Evolutionary conservation across 2,888 invertebrate genomes (phyloP).

Genomic region (Thelaira solivaga): DNA sequence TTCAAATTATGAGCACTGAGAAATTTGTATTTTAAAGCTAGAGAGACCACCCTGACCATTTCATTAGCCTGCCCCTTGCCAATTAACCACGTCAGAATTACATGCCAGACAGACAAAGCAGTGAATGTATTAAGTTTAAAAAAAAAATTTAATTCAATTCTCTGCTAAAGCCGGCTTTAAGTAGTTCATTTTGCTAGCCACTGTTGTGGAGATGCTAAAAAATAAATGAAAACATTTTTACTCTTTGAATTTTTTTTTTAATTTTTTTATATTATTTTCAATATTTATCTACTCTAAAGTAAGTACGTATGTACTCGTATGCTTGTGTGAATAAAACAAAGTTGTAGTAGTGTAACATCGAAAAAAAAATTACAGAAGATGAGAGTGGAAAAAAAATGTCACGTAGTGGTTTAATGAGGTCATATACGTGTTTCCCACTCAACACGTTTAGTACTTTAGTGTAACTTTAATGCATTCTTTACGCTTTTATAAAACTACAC

Average conservation of each 20-base stretch:
- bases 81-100: too few species aligned
- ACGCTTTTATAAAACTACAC: slow-evolving; percentile 18
- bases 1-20: too few species aligned
- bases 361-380: neutral
- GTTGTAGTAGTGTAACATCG: neutral
- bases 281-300: slow-evolving; percentile 27
- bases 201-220: slow-evolving; percentile 1
- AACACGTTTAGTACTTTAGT: slow-evolving; percentile 56
- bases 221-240: neutral
- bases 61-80: too few species aligned
- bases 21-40: too few species aligned
- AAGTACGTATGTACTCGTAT: slow-evolving; percentile 3
- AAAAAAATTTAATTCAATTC: too few species aligned
- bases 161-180: too few species aligned
- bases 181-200: too few species aligned
- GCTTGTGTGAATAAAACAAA: too few species aligned
- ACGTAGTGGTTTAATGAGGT: slow-evolving; percentile 64
- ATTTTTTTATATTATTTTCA: neutral
- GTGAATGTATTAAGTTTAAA: too few species aligned
- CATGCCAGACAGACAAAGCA: too few species aligned
- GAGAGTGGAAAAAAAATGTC: slow-evolving; percentile 55
- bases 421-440: slow-evolving; percentile 63
- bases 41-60: too few species aligned
- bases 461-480: slow-evolving; percentile 53
- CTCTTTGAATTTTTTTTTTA: neutral